Percentiles rank a stretch among this genome's conserved stretches.
Conservation (phyloP, 2,888 invertebrate genomes). For the Aporophyla lueneburgensis region DNA sequence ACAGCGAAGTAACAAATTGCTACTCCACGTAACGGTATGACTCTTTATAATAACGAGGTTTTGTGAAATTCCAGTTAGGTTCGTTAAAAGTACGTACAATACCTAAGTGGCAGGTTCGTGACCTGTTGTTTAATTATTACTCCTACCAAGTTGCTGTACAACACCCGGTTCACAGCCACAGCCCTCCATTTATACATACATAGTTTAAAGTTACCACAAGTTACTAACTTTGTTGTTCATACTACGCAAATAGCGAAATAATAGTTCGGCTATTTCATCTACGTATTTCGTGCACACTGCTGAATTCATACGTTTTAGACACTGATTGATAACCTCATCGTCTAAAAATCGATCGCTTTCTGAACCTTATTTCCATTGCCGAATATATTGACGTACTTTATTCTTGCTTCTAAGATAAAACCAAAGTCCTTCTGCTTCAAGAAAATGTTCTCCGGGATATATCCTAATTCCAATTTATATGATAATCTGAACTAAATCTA, state of each 20-base stretch:
- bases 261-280: background rate
- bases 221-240: slow-evolving; percentile 14
- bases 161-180: background rate
- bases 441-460: background rate
- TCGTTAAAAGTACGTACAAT: slow-evolving; percentile 45
- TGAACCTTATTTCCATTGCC: background rate
- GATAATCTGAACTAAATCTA: slow-evolving; percentile 22
- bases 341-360: background rate
- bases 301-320: background rate
- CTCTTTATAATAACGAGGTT: slow-evolving; percentile 21
- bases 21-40: slow-evolving; percentile 21
- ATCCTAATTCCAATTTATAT: slow-evolving; percentile 35
- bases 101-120: slow-evolving; percentile 45
- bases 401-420: background rate
- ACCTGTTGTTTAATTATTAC: slow-evolving; percentile 49
- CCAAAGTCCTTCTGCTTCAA: background rate
- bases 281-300: background rate
- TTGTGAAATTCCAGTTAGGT: slow-evolving; percentile 38
- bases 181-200: slow-evolving; percentile 11
- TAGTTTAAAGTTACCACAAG: slow-evolving; percentile 37
- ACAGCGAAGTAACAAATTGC: slow-evolving; percentile 39
- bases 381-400: background rate
- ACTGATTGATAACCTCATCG: background rate
- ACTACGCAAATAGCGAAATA: slow-evolving; percentile 1
- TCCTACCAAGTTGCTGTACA: slow-evolving; percentile 26